Conservation (phyloP, 2,797 vertebrate species). For the Helarctos malayanus region DNA sequence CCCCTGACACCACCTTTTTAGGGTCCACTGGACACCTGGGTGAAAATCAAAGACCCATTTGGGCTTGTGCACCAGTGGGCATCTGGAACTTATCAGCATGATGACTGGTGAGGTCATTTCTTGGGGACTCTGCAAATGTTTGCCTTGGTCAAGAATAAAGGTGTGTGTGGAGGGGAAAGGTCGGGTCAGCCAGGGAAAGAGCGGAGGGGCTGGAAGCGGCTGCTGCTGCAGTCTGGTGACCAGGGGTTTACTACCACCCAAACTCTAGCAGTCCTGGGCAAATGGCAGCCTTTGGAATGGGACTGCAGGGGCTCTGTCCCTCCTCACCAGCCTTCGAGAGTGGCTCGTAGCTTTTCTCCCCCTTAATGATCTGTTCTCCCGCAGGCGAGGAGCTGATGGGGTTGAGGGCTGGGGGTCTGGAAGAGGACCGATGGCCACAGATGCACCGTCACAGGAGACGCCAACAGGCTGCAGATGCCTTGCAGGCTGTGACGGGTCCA, state of each 20-base stretch:
- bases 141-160: slow-evolving; percentile 73
- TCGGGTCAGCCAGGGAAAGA: slow-evolving; percentile 75
- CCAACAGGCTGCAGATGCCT: slow-evolving; percentile 85
- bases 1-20: not conserved
- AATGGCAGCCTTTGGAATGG: not conserved
- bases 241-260: not conserved
- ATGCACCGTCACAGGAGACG: slow-evolving; percentile 87
- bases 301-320: not conserved
- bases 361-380: slow-evolving; percentile 11
- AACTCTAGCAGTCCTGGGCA: not conserved
- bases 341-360: not conserved
- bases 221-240: not conserved
- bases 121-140: slow-evolving; percentile 81
- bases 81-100: slow-evolving; percentile 85
- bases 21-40: not conserved
- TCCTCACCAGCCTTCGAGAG: not conserved
- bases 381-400: not conserved
- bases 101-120: slow-evolving; percentile 79
- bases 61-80: slow-evolving; percentile 62
- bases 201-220: not conserved
- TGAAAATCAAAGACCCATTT: slow-evolving; percentile 63
- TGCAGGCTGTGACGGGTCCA: slow-evolving; percentile 89
- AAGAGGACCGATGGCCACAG: slow-evolving; percentile 87
- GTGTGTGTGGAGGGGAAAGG: slow-evolving; percentile 64
- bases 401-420: not conserved